Evolutionary conservation across 1,140 invertebrate species (phyloP).

Genomic region (Eriocheir sinensis): DNA sequence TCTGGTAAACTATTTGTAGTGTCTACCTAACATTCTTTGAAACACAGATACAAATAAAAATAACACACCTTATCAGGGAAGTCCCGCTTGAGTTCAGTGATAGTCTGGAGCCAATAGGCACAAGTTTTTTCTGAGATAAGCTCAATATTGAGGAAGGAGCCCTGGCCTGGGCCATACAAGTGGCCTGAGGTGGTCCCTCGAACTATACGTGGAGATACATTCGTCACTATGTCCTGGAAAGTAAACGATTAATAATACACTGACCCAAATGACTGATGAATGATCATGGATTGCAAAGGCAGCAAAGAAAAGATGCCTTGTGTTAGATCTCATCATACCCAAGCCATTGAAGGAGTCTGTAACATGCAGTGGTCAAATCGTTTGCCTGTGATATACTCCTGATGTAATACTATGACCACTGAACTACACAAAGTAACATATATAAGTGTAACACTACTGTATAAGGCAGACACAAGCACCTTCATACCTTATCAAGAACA

Average conservation of each 20-base stretch:
- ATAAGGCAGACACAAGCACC: neutral
- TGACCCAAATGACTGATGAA: neutral
- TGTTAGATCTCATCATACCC: too few species aligned
- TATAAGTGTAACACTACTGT: too few species aligned
- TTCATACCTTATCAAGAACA: conserved; percentile 92
- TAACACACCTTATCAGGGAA: conserved; percentile 90
- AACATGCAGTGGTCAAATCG: too few species aligned
- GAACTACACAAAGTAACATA: too few species aligned
- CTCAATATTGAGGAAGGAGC: conserved; percentile 98
- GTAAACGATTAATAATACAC: conserved; percentile 18
- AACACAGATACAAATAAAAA: neutral
- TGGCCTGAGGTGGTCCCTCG: conserved; percentile 96
- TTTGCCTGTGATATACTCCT: too few species aligned
- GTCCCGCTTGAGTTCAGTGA: conserved; percentile 94
- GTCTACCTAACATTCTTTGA: too few species aligned
- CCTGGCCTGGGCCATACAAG: conserved; percentile 95
- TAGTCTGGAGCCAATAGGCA: conserved; percentile 95
- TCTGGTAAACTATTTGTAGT: too few species aligned
- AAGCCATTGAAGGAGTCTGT: too few species aligned
- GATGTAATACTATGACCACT: too few species aligned
- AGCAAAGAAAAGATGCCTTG: too few species aligned
- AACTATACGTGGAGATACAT: conserved; percentile 98
- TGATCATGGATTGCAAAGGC: too few species aligned
- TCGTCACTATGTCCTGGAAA: conserved; percentile 94
- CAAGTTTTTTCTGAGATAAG: conserved; percentile 98